Evolutionary conservation across 2,113 vertebrate genomes (phyloP).

Genomic region (Mohoua ochrocephala): DNA sequence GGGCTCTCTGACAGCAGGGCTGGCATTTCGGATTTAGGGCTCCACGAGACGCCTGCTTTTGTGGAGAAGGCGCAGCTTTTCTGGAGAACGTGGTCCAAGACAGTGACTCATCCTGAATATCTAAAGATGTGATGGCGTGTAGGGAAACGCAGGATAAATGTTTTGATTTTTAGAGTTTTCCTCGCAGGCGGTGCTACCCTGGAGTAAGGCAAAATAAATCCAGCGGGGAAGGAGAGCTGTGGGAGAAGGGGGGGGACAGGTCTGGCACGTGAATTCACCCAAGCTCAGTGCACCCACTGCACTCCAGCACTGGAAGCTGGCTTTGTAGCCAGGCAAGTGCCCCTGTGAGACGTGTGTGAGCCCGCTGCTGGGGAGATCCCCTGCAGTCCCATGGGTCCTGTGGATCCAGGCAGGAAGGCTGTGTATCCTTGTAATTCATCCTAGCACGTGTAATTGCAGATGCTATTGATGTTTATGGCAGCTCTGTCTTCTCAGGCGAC

Average conservation of each 20-base stretch:
- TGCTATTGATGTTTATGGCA: not conserved
- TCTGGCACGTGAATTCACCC: not conserved
- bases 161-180: constrained; percentile 33
- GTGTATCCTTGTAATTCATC: not conserved
- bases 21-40: constrained; percentile 13
- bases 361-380: not conserved
- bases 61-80: not conserved
- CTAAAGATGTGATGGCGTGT: not conserved
- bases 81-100: not conserved
- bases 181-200: not conserved
- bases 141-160: constrained; percentile 32
- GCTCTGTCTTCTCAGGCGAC: not conserved
- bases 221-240: not conserved
- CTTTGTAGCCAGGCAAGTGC: not conserved
- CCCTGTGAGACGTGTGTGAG: fast-evolving
- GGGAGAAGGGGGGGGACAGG: not conserved
- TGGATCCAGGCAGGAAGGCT: not conserved
- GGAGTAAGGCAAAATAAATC: not conserved
- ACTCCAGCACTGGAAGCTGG: not conserved
- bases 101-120: constrained; percentile 21
- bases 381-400: not conserved
- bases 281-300: not conserved
- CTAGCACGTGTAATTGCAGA: not conserved
- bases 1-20: not conserved
- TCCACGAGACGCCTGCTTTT: not conserved